Conservation (phyloP, 1,140 invertebrate species). For the Anadara kagoshimensis region DNA sequence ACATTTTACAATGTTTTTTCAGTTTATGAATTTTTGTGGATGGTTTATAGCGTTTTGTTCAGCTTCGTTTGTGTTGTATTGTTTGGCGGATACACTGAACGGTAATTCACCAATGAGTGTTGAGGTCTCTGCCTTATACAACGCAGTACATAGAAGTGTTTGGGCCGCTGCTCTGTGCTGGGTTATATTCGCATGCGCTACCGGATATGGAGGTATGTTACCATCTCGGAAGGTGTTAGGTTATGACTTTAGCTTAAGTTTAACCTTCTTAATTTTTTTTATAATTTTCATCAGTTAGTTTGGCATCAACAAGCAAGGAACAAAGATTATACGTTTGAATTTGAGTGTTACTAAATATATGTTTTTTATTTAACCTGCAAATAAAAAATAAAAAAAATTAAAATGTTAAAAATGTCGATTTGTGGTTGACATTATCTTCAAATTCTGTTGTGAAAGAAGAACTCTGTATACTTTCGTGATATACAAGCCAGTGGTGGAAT, state of each 20-base stretch:
- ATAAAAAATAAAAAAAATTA: too few relatives aligned
- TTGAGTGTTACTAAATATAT: not conserved
- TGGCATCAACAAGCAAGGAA: not conserved
- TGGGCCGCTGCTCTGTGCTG: slow-evolving; percentile 73
- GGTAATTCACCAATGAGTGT: slow-evolving; percentile 36
- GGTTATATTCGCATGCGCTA: slow-evolving; percentile 68
- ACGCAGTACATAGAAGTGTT: slow-evolving; percentile 60
- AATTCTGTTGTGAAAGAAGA: too few relatives aligned
- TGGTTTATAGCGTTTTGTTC: slow-evolving; percentile 46
- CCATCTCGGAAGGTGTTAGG: slow-evolving; percentile 57
- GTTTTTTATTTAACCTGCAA: too few relatives aligned
- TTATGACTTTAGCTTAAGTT: not conserved
- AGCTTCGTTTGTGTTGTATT: slow-evolving; percentile 53
- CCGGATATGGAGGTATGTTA: slow-evolving; percentile 26
- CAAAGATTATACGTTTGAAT: not conserved
- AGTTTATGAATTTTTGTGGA: slow-evolving; percentile 23
- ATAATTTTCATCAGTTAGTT: too few relatives aligned
- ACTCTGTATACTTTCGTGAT: too few relatives aligned
- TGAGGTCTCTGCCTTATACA: slow-evolving; percentile 64
- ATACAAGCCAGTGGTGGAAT: too few relatives aligned
- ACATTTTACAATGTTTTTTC: too few relatives aligned
- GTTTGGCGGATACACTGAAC: slow-evolving; percentile 41
- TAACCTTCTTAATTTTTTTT: too few relatives aligned
- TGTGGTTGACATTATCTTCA: too few relatives aligned
- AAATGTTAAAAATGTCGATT: too few relatives aligned